phyloP scores from a whole-genome alignment of 1,140 invertebrate genomes.

The Papilio helenus region DNA sequence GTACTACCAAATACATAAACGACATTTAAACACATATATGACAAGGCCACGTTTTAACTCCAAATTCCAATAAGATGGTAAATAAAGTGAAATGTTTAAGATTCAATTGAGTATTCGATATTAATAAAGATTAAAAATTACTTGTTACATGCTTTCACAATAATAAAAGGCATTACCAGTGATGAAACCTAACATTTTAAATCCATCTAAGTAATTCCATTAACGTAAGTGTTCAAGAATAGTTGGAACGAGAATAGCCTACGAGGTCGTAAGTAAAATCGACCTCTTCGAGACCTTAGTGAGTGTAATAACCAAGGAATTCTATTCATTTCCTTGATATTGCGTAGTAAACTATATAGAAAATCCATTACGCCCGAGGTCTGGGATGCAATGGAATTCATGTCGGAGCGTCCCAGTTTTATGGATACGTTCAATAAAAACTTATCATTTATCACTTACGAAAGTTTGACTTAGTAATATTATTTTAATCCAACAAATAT shows the following conservation, averaged over 20 bases:
- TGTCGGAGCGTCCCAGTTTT: constrained; percentile 15
- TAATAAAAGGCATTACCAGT: neutral
- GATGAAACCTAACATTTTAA: constrained; percentile 31
- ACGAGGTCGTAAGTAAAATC: constrained; percentile 34
- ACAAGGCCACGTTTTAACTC: no score
- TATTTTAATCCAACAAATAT: neutral
- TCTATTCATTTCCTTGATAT: constrained; percentile 46
- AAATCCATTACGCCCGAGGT: constrained; percentile 48
- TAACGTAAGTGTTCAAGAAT: constrained; percentile 35
- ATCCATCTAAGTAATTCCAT: constrained; percentile 30
- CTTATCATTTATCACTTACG: constrained; percentile 16
- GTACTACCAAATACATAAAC: no score
- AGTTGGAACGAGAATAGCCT: constrained; percentile 31
- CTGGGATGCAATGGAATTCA: constrained; percentile 36
- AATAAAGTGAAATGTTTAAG: no score
- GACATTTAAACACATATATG: no score
- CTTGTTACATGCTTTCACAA: neutral
- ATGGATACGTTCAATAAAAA: neutral
- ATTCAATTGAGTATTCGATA: neutral
- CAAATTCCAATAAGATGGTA: no score
- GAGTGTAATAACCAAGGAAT: constrained; percentile 44
- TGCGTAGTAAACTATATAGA: constrained; percentile 50
- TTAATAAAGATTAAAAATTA: neutral
- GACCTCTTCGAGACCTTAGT: constrained; percentile 37
- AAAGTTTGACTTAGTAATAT: neutral